Evolutionary conservation across 64 coral and sea anemone species (phyloP).

Genomic region (Astreopora myriophthalma): DNA sequence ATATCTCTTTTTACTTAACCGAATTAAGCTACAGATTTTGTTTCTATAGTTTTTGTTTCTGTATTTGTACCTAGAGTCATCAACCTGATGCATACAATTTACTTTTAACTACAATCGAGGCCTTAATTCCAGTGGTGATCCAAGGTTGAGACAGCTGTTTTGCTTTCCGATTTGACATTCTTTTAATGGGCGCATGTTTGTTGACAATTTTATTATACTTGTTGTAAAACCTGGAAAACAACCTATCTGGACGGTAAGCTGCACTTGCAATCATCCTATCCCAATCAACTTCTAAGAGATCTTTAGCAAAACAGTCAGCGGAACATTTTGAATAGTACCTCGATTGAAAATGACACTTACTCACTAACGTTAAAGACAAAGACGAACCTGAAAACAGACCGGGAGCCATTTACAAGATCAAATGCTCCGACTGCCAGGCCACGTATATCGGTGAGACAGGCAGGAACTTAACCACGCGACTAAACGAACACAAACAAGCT

Average conservation of each 20-base stretch:
- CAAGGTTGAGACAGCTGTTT: slow-evolving; percentile 13
- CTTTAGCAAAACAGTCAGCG: no score
- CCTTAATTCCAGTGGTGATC: background rate
- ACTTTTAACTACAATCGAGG: background rate
- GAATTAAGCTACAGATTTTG: no score
- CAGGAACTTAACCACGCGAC: no score
- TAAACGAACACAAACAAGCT: no score
- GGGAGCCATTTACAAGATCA: no score
- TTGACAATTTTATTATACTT: slow-evolving; percentile 30
- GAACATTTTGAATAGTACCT: no score
- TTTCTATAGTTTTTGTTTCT: background rate
- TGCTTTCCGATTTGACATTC: background rate
- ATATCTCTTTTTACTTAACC: no score
- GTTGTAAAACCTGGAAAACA: slow-evolving; percentile 25
- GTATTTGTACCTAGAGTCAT: background rate
- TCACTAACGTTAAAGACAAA: no score
- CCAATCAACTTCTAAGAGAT: slow-evolving; percentile 3
- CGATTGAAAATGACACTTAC: no score
- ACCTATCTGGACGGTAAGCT: background rate
- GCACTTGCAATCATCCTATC: background rate
- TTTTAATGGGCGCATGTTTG: slow-evolving; percentile 35
- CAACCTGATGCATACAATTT: slow-evolving; percentile 11
- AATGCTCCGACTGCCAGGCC: no score
- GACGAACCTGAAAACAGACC: no score
- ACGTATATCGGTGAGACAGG: no score